Conservation (phyloP, 2,888 invertebrate species). For the Malthinus flaveolus region DNA sequence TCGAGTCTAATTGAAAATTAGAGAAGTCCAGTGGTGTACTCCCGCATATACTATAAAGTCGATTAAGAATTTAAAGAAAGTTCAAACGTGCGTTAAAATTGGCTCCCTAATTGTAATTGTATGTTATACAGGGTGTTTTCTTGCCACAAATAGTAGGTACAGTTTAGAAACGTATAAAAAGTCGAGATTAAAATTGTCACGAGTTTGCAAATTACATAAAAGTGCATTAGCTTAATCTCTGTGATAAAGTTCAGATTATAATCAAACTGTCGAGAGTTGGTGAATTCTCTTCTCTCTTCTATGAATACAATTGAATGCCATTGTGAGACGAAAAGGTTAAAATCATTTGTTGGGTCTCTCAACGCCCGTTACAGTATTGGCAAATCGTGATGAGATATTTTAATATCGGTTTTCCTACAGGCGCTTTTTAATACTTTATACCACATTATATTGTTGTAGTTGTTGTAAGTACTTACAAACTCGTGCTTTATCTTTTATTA, state of each 20-base stretch:
- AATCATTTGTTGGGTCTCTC: conserved; percentile 37
- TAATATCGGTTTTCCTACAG: conserved; percentile 24
- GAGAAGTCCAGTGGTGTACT: too few species aligned
- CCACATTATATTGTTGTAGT: too few species aligned
- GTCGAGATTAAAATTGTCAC: conserved; percentile 27
- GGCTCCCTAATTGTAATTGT: too few species aligned
- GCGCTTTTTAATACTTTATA: conserved; percentile 13
- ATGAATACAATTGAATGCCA: conserved; percentile 39
- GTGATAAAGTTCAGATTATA: conserved; percentile 34
- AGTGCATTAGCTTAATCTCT: conserved; percentile 17
- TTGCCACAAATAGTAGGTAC: too few species aligned
- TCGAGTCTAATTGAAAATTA: too few species aligned
- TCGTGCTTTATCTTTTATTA: conserved; percentile 14
- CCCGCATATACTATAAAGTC: too few species aligned
- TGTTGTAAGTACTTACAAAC: neutral
- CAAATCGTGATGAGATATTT: conserved; percentile 30
- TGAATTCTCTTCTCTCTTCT: conserved; percentile 21
- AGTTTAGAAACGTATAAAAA: conserved; percentile 1
- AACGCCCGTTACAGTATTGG: conserved; percentile 33
- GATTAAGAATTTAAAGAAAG: too few species aligned
- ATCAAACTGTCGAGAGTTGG: conserved; percentile 38
- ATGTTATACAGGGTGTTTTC: too few species aligned
- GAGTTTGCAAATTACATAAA: conserved; percentile 14
- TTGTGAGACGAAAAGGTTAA: conserved; percentile 32
- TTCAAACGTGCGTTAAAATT: too few species aligned